Evolutionary conservation across 1,140 invertebrate genomes (phyloP).

Genomic region (Matsumurasca onukii): DNA sequence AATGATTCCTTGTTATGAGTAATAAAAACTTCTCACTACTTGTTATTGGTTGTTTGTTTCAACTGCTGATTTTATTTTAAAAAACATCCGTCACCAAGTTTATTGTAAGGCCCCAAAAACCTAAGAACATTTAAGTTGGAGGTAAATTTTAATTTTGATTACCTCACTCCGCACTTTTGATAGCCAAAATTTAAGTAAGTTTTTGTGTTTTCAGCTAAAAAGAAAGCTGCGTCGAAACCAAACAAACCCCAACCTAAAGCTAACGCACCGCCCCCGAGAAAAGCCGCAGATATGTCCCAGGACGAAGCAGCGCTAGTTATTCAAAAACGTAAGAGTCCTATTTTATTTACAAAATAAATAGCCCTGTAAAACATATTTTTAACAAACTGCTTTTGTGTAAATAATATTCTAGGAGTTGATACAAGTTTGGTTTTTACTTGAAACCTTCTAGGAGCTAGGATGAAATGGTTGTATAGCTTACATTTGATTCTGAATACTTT

Average conservation of each 20-base stretch:
- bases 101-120: too few species aligned
- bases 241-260: neutral
- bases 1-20: too few species aligned
- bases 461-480: constrained; percentile 10
- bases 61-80: too few species aligned
- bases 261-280: neutral
- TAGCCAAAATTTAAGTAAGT: neutral
- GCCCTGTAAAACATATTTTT: too few species aligned
- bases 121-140: too few species aligned
- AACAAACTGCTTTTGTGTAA: too few species aligned
- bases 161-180: neutral
- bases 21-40: too few species aligned
- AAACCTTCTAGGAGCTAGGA: constrained; percentile 22
- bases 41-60: too few species aligned
- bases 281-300: constrained; percentile 42
- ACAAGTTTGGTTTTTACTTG: neutral
- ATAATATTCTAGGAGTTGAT: neutral
- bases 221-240: constrained; percentile 10
- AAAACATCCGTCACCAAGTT: too few species aligned
- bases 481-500: too few species aligned
- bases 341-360: too few species aligned
- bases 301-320: constrained; percentile 69
- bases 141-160: neutral
- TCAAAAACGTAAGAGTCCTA: constrained; percentile 64
- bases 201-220: constrained; percentile 29